Base-by-base conservation (phyloP, 2,888 invertebrate genomes). In the Temnothorax ravouxi region DNA sequence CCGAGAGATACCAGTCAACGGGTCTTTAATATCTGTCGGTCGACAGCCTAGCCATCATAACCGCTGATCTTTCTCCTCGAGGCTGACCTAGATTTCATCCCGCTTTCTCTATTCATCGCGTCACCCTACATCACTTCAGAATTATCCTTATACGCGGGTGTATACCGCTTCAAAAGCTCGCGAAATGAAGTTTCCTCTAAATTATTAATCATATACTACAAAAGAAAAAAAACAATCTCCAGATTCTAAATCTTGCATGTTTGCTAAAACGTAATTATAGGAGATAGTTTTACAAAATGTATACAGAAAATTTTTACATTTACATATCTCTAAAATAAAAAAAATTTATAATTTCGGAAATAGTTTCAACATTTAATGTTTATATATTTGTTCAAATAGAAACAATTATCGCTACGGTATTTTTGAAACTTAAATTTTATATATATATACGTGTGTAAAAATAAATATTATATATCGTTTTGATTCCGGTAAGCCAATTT, bases 11-110 rank as follows among this genome's bases (percentile, higher is more conserved):
- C 82, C 66, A 86, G 47, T 88, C 85, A 87, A 86, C 84, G 87
- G 83, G 85, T 88, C 87, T 88, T 90, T 91, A 88, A 88, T 91
- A 89, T 91, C 88, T 88, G 85, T 86, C 88, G 85, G 84, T 83
- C 85, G 80, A 50, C 82, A 87, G 86, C 84, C 87, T 83, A 85
- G 83, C 77, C 85, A n/a, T n/a, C n/a, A 84, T 87, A 85, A 81
- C 67, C 86, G 88, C 74, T 85, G 88, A 89, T 91, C 87, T 90
- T 87, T 85, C 83, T 83, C 50, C 87, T 83, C 15, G 64, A 75
- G 59, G 61, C 69, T 88, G 91, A 90, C 90, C 91, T 81, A 90
- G 81, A 91, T 91, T 85, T 88, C 83, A 80, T 38, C 21, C 13
- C 21, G 67, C 72, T 77, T 88, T 83, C 69, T 72, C 84, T 88